Evolutionary conservation across 1,140 invertebrate species (phyloP).

Genomic region (Platorchestia sp.): DNA sequence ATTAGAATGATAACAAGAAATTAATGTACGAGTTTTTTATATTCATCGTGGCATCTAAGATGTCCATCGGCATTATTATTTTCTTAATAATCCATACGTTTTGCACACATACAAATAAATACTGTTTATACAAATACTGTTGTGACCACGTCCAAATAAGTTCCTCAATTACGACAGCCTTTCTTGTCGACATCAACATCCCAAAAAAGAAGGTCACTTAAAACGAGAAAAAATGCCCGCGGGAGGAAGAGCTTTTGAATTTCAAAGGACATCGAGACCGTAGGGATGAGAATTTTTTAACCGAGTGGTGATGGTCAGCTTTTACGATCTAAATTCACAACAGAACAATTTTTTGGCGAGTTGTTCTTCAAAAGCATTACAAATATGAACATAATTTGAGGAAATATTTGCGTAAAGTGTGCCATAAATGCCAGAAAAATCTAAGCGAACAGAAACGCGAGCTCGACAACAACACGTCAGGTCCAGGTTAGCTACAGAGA

Average conservation of each 20-base stretch:
- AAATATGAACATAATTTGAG: background rate
- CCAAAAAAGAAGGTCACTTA: background rate
- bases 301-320: background rate
- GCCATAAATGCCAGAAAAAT: background rate
- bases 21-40: no score
- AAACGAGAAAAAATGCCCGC: background rate
- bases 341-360: background rate
- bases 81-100: background rate
- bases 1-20: no score
- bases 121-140: no score
- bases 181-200: background rate
- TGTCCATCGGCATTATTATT: background rate
- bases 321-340: background rate
- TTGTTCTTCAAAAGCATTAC: background rate
- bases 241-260: background rate
- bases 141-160: no score
- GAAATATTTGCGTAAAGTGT: background rate
- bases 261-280: background rate
- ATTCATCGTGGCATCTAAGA: background rate
- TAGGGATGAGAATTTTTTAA: background rate
- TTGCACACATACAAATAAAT: no score
- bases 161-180: background rate
- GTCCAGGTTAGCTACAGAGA: background rate
- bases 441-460: background rate
- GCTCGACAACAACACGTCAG: background rate